A percentile compares a stretch with the other conserved stretches of the same genome.
These are phyloP conservation scores for Lucilia cuprina DNA, from an alignment of 1,140 invertebrate species.

Conservation along the genomic window DNA sequence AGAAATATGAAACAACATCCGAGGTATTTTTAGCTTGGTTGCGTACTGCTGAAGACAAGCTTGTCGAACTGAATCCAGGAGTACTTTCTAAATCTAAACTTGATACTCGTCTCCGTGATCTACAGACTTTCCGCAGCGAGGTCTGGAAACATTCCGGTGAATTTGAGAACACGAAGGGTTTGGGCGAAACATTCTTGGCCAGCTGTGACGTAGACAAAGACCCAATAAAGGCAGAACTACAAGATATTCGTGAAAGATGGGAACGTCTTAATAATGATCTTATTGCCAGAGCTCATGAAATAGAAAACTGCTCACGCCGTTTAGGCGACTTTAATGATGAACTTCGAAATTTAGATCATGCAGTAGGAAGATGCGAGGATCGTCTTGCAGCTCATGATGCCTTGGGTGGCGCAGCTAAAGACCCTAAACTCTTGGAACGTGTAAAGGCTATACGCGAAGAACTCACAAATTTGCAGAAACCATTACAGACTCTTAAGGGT, in stretches of 20 bases:
- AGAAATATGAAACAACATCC: slow-evolving; percentile 84
- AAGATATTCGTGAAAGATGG: slow-evolving; percentile 85
- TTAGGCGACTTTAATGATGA: slow-evolving; percentile 87
- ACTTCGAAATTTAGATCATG: slow-evolving; percentile 80
- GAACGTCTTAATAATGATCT: slow-evolving; percentile 86
- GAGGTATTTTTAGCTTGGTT: slow-evolving; percentile 91
- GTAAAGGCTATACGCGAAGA: slow-evolving; percentile 82
- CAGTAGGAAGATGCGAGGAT: slow-evolving; percentile 87
- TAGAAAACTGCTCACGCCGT: slow-evolving; percentile 85
- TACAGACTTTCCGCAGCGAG: slow-evolving; percentile 90
- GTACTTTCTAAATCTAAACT: slow-evolving; percentile 86
- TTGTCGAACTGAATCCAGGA: slow-evolving; percentile 79
- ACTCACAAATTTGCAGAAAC: slow-evolving; percentile 76
- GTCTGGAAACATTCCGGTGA: slow-evolving; percentile 90
- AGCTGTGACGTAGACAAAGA: slow-evolving; percentile 91
- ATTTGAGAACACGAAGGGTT: slow-evolving; percentile 85
- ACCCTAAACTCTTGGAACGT: slow-evolving; percentile 82
- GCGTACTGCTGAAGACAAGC: slow-evolving; percentile 82
- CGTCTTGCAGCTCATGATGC: slow-evolving; percentile 82
- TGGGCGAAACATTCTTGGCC: slow-evolving; percentile 84
- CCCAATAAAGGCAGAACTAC: slow-evolving; percentile 81
- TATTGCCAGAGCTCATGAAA: slow-evolving; percentile 71
- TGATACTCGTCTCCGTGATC: slow-evolving; percentile 87
- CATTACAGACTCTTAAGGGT: slow-evolving; percentile 74
- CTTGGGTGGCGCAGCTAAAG: slow-evolving; percentile 77